Evolutionary conservation across 2,113 vertebrate genomes (phyloP), one percentile per base, ranked within the genome.

Genomic region (Tachysurus fulvidraco): DNA sequence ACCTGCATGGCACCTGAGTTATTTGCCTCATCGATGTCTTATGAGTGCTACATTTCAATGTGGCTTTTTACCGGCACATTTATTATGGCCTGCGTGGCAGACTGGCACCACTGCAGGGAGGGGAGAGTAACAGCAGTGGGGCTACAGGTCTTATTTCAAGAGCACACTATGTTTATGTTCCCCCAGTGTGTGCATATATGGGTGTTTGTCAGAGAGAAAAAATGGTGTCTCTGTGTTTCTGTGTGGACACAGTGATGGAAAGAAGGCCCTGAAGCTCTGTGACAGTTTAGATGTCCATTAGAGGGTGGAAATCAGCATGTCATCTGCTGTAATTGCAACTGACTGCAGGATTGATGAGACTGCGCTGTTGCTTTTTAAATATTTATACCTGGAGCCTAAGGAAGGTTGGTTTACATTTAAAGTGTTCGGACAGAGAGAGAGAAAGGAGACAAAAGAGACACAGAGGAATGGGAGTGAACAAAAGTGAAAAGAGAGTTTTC

Each of bases 341-440:
- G 91, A 90, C 90, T 88, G 69, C 54, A 25, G 88, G 89, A 92
- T 91, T 90, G 88, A 90, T 91, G 91, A 88, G 83, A 85, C 85
- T 46, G 23, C 67, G 28, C 76, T 54, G 83, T 74, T 85, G 28
- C 88, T 88, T 88, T 86, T 92, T 92, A 91, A 92, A 92, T 91
- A 92, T 92, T 91, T 92, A 91, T 90, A 87, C 76, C 81, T 59
- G 80, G 83, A 74, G 62, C 85, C 89, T 78, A 90, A 89, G 69
- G 85, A 85, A 54, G 85, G 84, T 73, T 83, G 83, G 83, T 83
- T 83, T 80, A 54, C 73, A 73, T 84, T 83, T 71, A 84, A 86
- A 83, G 73, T 83, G 55, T 65, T n/a, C 41, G 67, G 69, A 76
- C 79, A 74, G 59, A 69, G 78, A 28, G 36, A 36, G 7, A 80